A percentile compares a stretch with the other conserved stretches of the same genome.
Evolutionary conservation across 2,797 vertebrate species (phyloP).

Genomic region (Erethizon dorsatum): DNA sequence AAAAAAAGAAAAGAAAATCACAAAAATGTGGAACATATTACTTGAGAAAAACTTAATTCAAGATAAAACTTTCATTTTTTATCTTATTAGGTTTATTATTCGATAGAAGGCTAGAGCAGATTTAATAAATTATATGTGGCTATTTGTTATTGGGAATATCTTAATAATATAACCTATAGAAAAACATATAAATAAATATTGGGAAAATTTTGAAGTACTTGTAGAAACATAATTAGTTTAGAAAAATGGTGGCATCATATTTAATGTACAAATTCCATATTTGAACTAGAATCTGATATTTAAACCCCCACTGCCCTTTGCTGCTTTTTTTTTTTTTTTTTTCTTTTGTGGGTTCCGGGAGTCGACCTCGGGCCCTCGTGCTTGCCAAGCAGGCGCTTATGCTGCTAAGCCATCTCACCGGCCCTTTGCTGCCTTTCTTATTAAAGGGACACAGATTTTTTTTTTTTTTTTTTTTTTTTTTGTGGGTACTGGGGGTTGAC

Average conservation of each 20-base stretch:
- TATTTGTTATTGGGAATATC: neutral
- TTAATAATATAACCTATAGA: neutral
- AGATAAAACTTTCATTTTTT: neutral
- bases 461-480: no score
- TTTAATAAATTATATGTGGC: neutral
- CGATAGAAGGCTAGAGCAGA: neutral
- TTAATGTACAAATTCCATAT: constrained; percentile 40
- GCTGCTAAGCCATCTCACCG: no score
- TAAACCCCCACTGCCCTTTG: neutral
- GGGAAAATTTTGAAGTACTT: neutral
- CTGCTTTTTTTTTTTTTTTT: neutral
- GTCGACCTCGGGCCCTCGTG: no score
- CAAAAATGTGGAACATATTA: neutral
- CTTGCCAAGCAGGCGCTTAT: no score
- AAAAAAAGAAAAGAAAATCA: neutral
- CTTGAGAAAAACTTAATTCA: neutral
- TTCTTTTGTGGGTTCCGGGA: no score
- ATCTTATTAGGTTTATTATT: neutral
- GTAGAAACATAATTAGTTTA: neutral
- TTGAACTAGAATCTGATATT: constrained; percentile 26
- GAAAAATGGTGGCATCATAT: constrained; percentile 34
- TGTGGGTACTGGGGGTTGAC: no score
- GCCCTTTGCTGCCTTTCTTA: neutral
- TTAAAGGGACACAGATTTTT: neutral
- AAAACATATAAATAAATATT: constrained; percentile 27